Base-by-base conservation (phyloP, 1,140 invertebrate genomes). In the Hylaeus anthracinus region DNA sequence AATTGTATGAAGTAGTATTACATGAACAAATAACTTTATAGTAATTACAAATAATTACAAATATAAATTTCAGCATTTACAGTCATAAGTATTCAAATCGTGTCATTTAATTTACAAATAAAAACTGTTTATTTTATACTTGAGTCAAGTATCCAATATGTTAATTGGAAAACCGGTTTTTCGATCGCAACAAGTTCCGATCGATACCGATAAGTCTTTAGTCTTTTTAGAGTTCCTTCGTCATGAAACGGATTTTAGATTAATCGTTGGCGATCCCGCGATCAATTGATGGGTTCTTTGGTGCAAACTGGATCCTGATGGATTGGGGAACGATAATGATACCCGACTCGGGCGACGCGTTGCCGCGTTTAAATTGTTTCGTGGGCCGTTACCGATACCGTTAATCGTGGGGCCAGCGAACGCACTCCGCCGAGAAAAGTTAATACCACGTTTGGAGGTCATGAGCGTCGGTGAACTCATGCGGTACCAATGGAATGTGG, bases 371-470 rank as follows among this genome's bases (percentile, higher is more conserved):
- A 84, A 88, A 90, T 88, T 84, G 64, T 85, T 87, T 80, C 77
- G 56, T 63, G 70, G 12, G 65, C 89, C 88, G 88, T 90, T 90
- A 90, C 58, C 63, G 75, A 81, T 86, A 88, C 89, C 89, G 89
- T 90, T 90, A 90, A 86, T 84, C 83, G 67, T 26, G 39, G n/a
- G 65, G 60, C 43, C 61, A 72, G 56, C 37, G 51, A 61, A 72
- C 61, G 73, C 39, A 39, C 69, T 37, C 39, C 14, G 58, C 15
- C 37, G 71, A 65, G 55, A 85, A 85, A 74, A 82, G 79, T 74
- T 70, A 69, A 63, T 63, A 72, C 45, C 55, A 72, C 72, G 71
- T 64, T 77, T 41, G 55, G 37, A 48, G 64, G 43, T 81, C 65
- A 65, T 37, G n/a, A 6, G 41, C 53, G 51, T 37, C 67, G 60